Percentiles rank a stretch among this genome's conserved stretches.
Evolutionary conservation across 2,888 invertebrate genomes (phyloP).

Genomic region (Amblyjoppa fuscipennis): DNA sequence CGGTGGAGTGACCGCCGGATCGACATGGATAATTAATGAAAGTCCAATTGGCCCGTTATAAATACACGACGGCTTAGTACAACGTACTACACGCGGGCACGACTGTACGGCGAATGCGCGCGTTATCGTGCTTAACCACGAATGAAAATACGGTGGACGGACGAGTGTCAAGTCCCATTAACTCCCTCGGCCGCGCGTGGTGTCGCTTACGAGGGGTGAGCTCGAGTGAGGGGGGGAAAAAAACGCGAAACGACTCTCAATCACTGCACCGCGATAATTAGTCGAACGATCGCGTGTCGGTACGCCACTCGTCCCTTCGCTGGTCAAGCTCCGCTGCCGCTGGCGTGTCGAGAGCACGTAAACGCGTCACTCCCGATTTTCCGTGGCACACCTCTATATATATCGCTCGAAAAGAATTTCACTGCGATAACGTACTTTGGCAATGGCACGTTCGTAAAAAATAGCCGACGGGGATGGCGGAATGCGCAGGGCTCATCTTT

Average conservation of each 20-base stretch:
- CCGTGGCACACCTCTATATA: conserved; percentile 17
- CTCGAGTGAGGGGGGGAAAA: conserved; percentile 41
- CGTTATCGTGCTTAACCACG: conserved; percentile 53
- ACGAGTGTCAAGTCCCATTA: conserved; percentile 63
- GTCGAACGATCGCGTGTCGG: conserved; percentile 60
- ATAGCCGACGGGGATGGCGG: neutral
- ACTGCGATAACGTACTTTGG: neutral
- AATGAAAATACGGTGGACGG: conserved; percentile 57
- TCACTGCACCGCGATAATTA: conserved; percentile 64
- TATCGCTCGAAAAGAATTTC: conserved; percentile 35
- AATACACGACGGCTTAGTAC: neutral
- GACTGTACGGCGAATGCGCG: conserved; percentile 37
- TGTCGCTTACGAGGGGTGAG: conserved; percentile 30
- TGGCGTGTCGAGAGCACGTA: conserved; percentile 42
- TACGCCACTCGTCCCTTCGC: conserved; percentile 32
- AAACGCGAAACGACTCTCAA: conserved; percentile 65
- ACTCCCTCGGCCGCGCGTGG: conserved; percentile 18
- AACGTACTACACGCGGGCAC: neutral
- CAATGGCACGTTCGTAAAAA: neutral
- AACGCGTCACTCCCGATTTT: conserved; percentile 46
- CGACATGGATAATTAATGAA: conserved; percentile 1
- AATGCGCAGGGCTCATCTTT: neutral
- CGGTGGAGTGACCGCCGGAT: neutral
- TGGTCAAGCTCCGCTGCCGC: conserved; percentile 38
- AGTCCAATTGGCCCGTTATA: neutral